Percentiles rank a stretch among this genome's conserved stretches.
Evolutionary conservation across 1,140 invertebrate genomes (phyloP).

Genomic region (Aporrectodea caliginosa): DNA sequence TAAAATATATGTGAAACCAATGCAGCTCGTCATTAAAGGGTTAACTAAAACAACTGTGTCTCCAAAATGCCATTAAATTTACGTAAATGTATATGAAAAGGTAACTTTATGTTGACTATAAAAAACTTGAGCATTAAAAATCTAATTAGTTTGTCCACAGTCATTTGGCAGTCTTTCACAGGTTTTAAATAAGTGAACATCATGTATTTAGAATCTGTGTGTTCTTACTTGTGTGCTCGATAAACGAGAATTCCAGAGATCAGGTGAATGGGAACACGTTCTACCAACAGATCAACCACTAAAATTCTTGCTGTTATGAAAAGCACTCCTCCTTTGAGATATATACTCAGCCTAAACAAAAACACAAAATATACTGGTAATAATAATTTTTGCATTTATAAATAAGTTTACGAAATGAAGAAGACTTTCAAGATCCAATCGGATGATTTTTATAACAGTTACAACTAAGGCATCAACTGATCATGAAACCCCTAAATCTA

Average conservation of each 20-base stretch:
- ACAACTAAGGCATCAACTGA: too few relatives aligned
- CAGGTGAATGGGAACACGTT: conserved; percentile 80
- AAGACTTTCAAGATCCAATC: too few relatives aligned
- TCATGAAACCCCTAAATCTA: too few relatives aligned
- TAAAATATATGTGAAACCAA: too few relatives aligned
- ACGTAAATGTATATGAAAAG: neutral
- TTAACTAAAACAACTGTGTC: too few relatives aligned
- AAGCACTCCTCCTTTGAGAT: conserved; percentile 86
- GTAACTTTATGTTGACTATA: neutral
- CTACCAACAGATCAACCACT: conserved; percentile 92
- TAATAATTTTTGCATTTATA: neutral
- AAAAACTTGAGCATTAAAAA: neutral
- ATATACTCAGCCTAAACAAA: conserved; percentile 60
- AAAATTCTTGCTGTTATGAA: conserved; percentile 87
- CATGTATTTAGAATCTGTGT: neutral
- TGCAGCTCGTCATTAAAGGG: too few relatives aligned
- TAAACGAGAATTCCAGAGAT: conserved; percentile 84
- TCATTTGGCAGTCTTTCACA: neutral
- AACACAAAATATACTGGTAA: conserved; percentile 21
- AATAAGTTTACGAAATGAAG: too few relatives aligned
- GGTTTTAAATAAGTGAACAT: neutral
- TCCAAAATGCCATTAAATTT: neutral
- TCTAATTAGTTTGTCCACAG: neutral
- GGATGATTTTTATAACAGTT: too few relatives aligned
- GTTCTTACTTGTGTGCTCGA: conserved; percentile 73